Percentiles rank a stretch among this genome's conserved stretches.
Evolutionary conservation across 2,113 vertebrate species (phyloP).

Genomic region (Plecturocebus donacophilus): DNA sequence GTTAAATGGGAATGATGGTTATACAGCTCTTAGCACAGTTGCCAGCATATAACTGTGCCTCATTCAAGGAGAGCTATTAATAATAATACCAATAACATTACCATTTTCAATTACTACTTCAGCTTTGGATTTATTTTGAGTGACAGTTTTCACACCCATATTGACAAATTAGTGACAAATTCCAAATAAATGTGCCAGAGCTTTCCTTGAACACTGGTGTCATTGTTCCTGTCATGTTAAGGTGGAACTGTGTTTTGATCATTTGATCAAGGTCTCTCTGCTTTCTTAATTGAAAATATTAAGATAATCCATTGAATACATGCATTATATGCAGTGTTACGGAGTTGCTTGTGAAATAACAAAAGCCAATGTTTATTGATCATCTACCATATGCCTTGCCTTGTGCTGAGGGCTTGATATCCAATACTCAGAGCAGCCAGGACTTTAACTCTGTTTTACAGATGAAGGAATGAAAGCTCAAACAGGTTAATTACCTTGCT

Average conservation of each 20-base stretch:
- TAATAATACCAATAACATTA: not conserved
- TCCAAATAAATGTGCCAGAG: not conserved
- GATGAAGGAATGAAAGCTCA: not conserved
- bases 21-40: not conserved
- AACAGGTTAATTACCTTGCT: not conserved
- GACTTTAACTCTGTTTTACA: not conserved
- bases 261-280: not conserved
- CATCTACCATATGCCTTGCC: fast-evolving
- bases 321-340: not conserved
- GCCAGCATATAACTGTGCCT: not conserved
- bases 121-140: not conserved
- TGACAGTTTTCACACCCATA: not conserved
- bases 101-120: not conserved
- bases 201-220: not conserved
- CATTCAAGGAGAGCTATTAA: no score
- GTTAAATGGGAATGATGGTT: not conserved
- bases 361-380: not conserved
- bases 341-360: not conserved
- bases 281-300: not conserved
- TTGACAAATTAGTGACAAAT: not conserved
- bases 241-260: not conserved
- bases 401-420: fast-evolving
- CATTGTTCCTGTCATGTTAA: not conserved
- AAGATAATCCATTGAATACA: not conserved
- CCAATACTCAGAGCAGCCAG: not conserved